Evolutionary conservation across 2,888 invertebrate genomes (phyloP).

Genomic region (Diarsia brunnea): DNA sequence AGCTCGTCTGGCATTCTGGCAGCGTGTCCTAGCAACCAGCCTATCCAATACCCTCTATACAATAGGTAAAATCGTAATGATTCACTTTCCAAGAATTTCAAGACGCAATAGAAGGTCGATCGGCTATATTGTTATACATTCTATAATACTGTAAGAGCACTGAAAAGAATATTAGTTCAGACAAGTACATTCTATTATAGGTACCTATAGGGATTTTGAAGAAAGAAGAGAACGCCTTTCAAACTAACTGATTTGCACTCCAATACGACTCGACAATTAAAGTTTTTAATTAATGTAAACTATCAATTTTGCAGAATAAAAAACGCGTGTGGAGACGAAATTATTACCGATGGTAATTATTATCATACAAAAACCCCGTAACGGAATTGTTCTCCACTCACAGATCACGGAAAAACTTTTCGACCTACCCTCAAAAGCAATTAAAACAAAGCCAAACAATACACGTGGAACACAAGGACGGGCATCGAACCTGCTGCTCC

Average conservation of each 20-base stretch:
- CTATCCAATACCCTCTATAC: conserved; percentile 30
- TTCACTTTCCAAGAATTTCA: conserved; percentile 42
- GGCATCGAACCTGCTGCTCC: conserved; percentile 76
- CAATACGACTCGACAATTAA: not conserved
- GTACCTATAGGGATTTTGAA: not conserved
- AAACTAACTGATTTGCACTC: not conserved
- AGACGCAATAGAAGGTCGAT: conserved; percentile 12
- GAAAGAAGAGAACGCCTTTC: not conserved
- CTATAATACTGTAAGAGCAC: not conserved
- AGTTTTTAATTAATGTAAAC: not conserved
- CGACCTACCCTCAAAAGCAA: conserved; percentile 32
- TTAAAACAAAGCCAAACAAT: conserved; percentile 42
- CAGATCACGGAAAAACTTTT: conserved; percentile 2
- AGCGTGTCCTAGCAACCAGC: conserved; percentile 43
- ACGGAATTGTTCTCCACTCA: not conserved
- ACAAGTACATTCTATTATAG: not conserved
- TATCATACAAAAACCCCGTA: not conserved
- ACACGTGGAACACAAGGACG: conserved; percentile 81
- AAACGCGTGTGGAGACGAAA: not conserved
- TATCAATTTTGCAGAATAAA: not conserved
- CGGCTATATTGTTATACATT: conserved; percentile 2
- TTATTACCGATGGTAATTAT: not conserved
- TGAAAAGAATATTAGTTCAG: conserved; percentile 1
- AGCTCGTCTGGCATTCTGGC: conserved; percentile 20
- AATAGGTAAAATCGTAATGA: conserved; percentile 32